These are phyloP conservation scores for Glossophaga mutica DNA, from an alignment of 2,797 vertebrate species.

Conservation along the genomic window DNA sequence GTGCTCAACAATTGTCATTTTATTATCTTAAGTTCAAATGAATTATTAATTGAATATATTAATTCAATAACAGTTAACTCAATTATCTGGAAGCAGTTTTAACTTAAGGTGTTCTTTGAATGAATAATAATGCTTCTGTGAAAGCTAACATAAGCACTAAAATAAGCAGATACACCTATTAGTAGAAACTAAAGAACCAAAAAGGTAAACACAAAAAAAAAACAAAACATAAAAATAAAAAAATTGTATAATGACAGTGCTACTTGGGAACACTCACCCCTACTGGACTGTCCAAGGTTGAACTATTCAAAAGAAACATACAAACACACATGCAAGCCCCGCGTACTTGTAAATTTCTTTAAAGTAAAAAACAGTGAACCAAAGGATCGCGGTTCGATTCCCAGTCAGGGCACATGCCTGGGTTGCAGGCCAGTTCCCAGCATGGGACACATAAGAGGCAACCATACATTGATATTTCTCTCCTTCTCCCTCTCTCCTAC, in stretches of 20 bases:
- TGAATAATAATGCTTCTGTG: slow-evolving; percentile 1
- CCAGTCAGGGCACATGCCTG: no score
- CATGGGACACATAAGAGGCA: no score
- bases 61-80: slow-evolving; percentile 37
- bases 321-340: background rate
- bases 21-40: slow-evolving; percentile 46
- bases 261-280: background rate
- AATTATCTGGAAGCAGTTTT: slow-evolving; percentile 38
- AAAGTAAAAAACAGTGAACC: background rate
- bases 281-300: background rate
- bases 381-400: no score
- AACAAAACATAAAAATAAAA: background rate
- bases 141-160: slow-evolving; percentile 8
- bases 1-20: slow-evolving; percentile 31
- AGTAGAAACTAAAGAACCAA: background rate
- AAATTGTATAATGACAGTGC: background rate
- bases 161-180: background rate
- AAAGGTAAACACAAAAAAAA: background rate
- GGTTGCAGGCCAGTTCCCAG: no score
- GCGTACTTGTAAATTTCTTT: background rate
- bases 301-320: background rate
- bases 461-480: no score
- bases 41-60: slow-evolving; percentile 25
- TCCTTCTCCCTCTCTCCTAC: no score
- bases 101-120: slow-evolving; percentile 16